Base-by-base conservation (phyloP, 2,888 invertebrate species). In the Pterobdella sp. region DNA sequence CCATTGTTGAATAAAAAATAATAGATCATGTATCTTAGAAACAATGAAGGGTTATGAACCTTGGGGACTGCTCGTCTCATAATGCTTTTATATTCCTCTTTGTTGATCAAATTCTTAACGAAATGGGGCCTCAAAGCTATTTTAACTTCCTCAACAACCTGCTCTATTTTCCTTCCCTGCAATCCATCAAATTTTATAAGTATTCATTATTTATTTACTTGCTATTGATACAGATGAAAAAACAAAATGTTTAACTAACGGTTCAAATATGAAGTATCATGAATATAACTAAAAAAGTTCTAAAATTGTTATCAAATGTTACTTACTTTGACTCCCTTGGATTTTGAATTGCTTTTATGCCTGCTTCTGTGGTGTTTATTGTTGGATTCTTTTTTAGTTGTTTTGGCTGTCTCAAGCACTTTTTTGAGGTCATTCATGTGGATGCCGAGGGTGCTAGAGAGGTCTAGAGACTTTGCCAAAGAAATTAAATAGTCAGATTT, bases 91-190 rank as follows among this genome's bases (percentile, higher is more conserved):
- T 96, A 96, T 85, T 95, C 93, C 56, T 95, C 93, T 86, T 97
- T 97, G 80, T 89, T 90, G 79, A 97, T 90, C 82, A 90, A 91
- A 82, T 94, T 93, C 84, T 90, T 92, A 82, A 91, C 92, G 85
- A 94, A 97, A 85, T 92, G 93, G 76, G 96, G 96, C 85, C 95
- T 95, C 78, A 97, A 87, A 78, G 94, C 93, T 80, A 93, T 86
- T 87, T 96, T 96, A 72, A 96, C 95, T 85, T 96, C 96, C 85
- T 96, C 95, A 68, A 95, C 94, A 69, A 97, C 95, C 79, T 95
- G 88, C 85, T 96, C 95, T 72, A 74, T 74, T 42, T 63, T 63
- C 52, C 49, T 36, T 7, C 35, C 63, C 71, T 71, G 56, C 35
- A 26, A 14, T n/a, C 10, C 32, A 32, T 34, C n/a, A 66, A 66